Evolutionary conservation across 1,140 invertebrate species (phyloP).

Genomic region (Drosophila micromelanica): DNA sequence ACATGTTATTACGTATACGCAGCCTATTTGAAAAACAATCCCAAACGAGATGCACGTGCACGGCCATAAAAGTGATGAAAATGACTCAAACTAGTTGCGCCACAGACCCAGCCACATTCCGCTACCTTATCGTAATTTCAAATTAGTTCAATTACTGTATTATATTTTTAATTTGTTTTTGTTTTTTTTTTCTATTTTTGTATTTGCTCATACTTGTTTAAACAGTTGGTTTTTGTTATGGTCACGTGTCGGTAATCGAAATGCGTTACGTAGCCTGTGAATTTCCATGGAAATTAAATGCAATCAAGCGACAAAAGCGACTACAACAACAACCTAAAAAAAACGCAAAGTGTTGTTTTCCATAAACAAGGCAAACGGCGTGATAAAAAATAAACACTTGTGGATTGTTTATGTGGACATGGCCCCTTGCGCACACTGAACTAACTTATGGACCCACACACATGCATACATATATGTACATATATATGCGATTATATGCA

Average conservation of each 20-base stretch:
- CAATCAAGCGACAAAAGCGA: constrained; percentile 39
- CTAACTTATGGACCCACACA: constrained; percentile 9
- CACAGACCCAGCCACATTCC: not conserved
- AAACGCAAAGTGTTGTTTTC: constrained; percentile 21
- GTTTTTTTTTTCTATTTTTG: constrained; percentile 15
- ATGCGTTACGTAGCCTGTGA: constrained; percentile 59
- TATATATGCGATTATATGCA: constrained; percentile 12
- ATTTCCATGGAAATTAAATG: constrained; percentile 64
- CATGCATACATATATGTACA: not conserved
- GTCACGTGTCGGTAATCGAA: constrained; percentile 69
- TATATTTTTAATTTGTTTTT: constrained; percentile 21
- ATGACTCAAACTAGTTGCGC: constrained; percentile 28
- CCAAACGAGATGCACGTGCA: constrained; percentile 55
- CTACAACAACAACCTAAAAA: constrained; percentile 8
- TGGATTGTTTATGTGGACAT: constrained; percentile 51
- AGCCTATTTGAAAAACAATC: not conserved
- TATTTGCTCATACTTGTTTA: constrained; percentile 22
- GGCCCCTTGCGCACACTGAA: constrained; percentile 15
- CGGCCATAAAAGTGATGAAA: constrained; percentile 28
- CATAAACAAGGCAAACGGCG: constrained; percentile 38
- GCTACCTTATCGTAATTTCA: constrained; percentile 21
- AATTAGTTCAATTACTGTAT: constrained; percentile 36
- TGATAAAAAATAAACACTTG: constrained; percentile 58
- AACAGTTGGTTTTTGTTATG: constrained; percentile 46
- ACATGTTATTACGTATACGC: constrained; percentile 36